phyloP scores from a whole-genome alignment of 2,888 invertebrate species.

The Crossocerus cetratus region DNA sequence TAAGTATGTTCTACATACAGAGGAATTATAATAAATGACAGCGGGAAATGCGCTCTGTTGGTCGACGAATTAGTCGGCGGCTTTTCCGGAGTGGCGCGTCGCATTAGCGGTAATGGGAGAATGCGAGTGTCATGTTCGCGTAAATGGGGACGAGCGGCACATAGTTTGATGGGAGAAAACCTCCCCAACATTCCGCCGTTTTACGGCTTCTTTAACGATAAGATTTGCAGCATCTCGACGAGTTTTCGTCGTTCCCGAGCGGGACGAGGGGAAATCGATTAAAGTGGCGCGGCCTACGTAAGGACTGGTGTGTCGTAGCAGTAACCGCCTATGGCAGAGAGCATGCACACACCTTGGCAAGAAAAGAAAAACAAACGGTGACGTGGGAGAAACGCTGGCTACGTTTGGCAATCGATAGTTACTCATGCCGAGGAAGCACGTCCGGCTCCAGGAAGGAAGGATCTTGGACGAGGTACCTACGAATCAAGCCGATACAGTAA shows the following conservation, averaged over 20 bases:
- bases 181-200: too few species aligned
- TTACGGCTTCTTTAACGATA: not conserved
- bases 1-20: too few species aligned
- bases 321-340: not conserved
- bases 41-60: too few species aligned
- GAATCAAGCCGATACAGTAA: not conserved
- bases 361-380: constrained; percentile 33
- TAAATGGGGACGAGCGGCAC: constrained; percentile 40
- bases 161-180: constrained; percentile 45
- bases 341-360: constrained; percentile 3
- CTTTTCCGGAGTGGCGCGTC: too few species aligned
- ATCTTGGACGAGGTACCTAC: not conserved
- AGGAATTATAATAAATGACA: too few species aligned
- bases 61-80: too few species aligned
- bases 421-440: constrained; percentile 9
- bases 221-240: not conserved
- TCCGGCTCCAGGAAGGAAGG: constrained; percentile 7
- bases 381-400: constrained; percentile 39
- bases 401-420: constrained; percentile 45
- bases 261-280: not conserved
- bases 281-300: not conserved
- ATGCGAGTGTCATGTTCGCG: not conserved
- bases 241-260: too few species aligned
- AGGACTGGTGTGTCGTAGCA: not conserved
- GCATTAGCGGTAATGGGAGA: too few species aligned